Base-by-base conservation (phyloP, 2,888 invertebrate species). In the Drosophila affinis region DNA sequence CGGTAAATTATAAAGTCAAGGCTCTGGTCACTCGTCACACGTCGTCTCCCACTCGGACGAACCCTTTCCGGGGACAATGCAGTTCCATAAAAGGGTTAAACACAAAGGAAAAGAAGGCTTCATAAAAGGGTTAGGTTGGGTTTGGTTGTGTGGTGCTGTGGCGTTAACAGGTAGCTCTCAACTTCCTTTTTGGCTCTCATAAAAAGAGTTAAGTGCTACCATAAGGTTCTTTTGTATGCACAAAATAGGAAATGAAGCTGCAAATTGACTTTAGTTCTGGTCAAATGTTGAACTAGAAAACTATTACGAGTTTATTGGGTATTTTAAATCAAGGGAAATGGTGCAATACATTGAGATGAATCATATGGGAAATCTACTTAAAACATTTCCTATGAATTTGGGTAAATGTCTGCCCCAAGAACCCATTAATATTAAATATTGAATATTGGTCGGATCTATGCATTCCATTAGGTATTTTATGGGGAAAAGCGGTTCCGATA, bases 71-170 rank as follows among this genome's bases (percentile, higher is more conserved):
- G 14, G 46, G 10, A 84, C 85, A 81, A 84, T 58, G 75, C 54
- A 10, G 32, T 60, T 49, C 57, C 82, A 87, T 81, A 87, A 85
- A 81, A 85, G 86, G 81, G 81, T 82, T 81, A 72, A 69, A 54
- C 55, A 55, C 55, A 56, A 27, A 55, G 53, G 63, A 49, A 9
- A 29, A 29, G 9, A 9, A 29, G 29, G 29, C 58, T 58, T 32
- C 58, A 68, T 56, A 55, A 57, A 52, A 56, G 56, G 68, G 68
- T 64, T 68, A 68, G 44, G 7, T 1, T 39, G 1, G 24, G 24
- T 24, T 24, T 5, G 24, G 34, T 12, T 18, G 29, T 17, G 34
- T 52, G 24, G 56, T 44, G 58, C 32, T 27, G 62, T 53, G 27
- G 27, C 21, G 21, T 3, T 2, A 67, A 68, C 69, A 65, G 64